phyloP scores from a whole-genome alignment of 2,888 invertebrate species.

The Eledona agricola region DNA sequence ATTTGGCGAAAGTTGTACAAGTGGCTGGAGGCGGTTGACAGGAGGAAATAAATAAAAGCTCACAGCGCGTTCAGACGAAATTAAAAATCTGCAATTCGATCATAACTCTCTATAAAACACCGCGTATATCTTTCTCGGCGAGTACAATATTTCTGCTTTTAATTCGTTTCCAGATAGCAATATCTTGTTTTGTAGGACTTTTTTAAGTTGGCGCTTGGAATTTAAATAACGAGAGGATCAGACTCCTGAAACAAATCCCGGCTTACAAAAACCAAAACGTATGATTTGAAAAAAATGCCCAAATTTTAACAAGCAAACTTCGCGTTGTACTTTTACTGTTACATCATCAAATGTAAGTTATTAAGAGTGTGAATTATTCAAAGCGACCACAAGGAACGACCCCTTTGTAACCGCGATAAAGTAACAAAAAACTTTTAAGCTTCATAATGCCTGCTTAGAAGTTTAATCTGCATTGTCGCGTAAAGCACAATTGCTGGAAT shows the following conservation, averaged over 20 bases:
- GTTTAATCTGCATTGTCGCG: slow-evolving; percentile 12
- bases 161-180: slow-evolving; percentile 25
- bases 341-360: slow-evolving; percentile 13
- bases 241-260: neutral
- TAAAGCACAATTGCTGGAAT: slow-evolving; percentile 5
- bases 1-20: slow-evolving; percentile 14
- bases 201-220: slow-evolving; percentile 27
- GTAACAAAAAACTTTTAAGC: slow-evolving; percentile 14
- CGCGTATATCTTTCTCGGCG: slow-evolving; percentile 22
- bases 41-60: slow-evolving; percentile 22
- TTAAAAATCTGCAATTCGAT: slow-evolving; percentile 29
- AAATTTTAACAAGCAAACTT: neutral
- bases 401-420: slow-evolving; percentile 14
- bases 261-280: slow-evolving; percentile 1
- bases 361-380: slow-evolving; percentile 20
- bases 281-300: neutral
- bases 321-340: neutral
- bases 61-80: slow-evolving; percentile 13
- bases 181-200: slow-evolving; percentile 28
- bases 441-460: slow-evolving; percentile 13
- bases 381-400: slow-evolving; percentile 6
- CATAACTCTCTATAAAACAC: slow-evolving; percentile 29
- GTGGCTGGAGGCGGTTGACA: slow-evolving; percentile 11
- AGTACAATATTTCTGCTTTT: slow-evolving; percentile 27
- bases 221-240: slow-evolving; percentile 25